A percentile compares a stretch with the other conserved stretches of the same genome.
Evolutionary conservation across 2,888 invertebrate species (phyloP).

Genomic region (Acanthococcus lagerstroemiae): DNA sequence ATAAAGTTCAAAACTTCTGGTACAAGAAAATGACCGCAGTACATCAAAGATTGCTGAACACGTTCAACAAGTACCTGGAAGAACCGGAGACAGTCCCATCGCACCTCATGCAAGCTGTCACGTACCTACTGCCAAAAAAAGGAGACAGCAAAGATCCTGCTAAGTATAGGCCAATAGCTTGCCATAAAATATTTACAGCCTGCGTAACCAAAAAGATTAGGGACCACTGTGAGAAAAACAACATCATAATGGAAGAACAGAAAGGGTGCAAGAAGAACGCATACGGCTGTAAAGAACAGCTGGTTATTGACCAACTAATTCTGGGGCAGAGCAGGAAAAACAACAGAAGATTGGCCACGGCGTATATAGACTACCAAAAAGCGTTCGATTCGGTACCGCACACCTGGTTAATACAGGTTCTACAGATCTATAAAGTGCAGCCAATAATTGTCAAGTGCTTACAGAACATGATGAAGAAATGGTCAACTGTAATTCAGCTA

Average conservation of each 20-base stretch:
- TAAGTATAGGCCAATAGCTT: constrained; percentile 31
- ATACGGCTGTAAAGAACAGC: not conserved
- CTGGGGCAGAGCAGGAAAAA: constrained; percentile 13
- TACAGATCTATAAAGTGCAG: not conserved
- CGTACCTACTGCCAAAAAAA: constrained; percentile 16
- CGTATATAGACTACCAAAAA: constrained; percentile 31
- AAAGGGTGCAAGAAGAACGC: not conserved
- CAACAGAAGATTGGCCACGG: not conserved
- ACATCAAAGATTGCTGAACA: not conserved
- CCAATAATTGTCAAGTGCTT: not conserved
- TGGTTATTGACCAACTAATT: constrained; percentile 5
- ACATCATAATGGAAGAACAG: not conserved
- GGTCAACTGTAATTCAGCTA: too few relatives aligned
- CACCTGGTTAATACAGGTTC: not conserved
- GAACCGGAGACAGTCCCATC: constrained; percentile 3
- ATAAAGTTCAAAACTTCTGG: constrained; percentile 31
- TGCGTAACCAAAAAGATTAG: not conserved
- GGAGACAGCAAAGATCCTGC: constrained; percentile 9
- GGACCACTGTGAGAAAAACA: not conserved
- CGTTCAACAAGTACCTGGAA: not conserved
- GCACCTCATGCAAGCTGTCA: constrained; percentile 14
- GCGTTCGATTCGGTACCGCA: constrained; percentile 5
- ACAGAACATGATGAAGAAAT: not conserved
- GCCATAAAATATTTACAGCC: not conserved
- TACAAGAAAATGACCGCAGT: constrained; percentile 14